Evolutionary conservation across 2,797 vertebrate species (phyloP).

Genomic region (Poliocrania exsul): DNA sequence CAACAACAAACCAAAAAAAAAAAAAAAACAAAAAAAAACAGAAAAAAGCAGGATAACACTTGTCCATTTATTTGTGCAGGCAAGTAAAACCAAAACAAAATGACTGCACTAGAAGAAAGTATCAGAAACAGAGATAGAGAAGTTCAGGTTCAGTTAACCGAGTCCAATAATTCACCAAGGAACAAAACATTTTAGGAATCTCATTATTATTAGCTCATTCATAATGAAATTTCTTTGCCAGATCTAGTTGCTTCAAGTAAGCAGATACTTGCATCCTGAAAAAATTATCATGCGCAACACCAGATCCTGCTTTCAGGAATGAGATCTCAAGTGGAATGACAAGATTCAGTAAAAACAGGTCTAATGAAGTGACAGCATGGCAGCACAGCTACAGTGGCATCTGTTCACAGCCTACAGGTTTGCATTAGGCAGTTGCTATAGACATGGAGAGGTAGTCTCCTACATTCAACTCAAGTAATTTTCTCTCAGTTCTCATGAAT

Average conservation of each 20-base stretch:
- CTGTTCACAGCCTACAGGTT: background rate
- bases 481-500: background rate
- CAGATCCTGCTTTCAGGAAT: background rate
- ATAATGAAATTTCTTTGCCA: background rate
- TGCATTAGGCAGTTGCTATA: background rate
- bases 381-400: accelerated
- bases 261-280: background rate
- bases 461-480: background rate
- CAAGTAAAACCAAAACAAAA: background rate
- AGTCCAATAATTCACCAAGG: background rate
- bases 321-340: background rate
- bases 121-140: background rate
- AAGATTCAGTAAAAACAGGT: background rate
- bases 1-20: no score
- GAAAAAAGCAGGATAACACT: background rate
- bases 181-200: background rate
- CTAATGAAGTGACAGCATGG: background rate
- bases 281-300: accelerated
- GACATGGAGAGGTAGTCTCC: background rate
- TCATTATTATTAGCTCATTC: background rate
- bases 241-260: background rate
- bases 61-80: background rate
- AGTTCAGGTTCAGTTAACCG: background rate
- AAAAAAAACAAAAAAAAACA: no score
- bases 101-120: background rate